These are phyloP conservation scores for Mastomys natalensis DNA, from an alignment of 2,113 vertebrate genomes.

Conservation along the genomic window DNA sequence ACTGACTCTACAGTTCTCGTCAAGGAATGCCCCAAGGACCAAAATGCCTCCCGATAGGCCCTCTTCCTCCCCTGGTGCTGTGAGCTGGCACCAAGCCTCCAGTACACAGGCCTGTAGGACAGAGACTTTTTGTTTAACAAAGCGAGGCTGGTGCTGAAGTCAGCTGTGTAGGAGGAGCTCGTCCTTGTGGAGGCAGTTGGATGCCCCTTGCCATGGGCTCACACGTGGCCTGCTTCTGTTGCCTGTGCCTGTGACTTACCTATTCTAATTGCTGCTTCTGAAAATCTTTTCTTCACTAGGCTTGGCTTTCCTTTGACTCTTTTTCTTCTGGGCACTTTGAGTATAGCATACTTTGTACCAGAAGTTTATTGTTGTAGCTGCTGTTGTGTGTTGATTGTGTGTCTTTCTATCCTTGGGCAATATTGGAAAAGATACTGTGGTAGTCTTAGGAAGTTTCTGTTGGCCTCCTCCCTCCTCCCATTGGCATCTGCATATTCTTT, in stretches of 20 bases:
- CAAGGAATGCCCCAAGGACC: background rate
- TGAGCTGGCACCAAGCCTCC: background rate
- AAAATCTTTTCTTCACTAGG: background rate
- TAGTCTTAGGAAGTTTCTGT: background rate
- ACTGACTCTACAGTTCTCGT: background rate
- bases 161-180: background rate
- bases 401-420: background rate
- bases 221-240: background rate
- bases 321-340: background rate
- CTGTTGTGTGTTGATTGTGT: background rate
- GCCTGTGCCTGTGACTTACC: background rate
- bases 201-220: background rate
- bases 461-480: background rate
- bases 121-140: background rate
- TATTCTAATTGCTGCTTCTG: background rate
- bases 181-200: background rate
- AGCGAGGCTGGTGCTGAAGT: background rate
- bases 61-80: background rate
- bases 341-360: background rate
- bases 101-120: background rate
- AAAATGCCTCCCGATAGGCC: background rate
- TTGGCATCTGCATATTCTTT: background rate
- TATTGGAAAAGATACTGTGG: background rate
- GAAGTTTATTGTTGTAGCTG: conserved; percentile 10
- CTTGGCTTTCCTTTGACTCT: background rate